Evolutionary conservation across 2,113 vertebrate genomes (phyloP).

Genomic region (Ptyas mucosa): DNA sequence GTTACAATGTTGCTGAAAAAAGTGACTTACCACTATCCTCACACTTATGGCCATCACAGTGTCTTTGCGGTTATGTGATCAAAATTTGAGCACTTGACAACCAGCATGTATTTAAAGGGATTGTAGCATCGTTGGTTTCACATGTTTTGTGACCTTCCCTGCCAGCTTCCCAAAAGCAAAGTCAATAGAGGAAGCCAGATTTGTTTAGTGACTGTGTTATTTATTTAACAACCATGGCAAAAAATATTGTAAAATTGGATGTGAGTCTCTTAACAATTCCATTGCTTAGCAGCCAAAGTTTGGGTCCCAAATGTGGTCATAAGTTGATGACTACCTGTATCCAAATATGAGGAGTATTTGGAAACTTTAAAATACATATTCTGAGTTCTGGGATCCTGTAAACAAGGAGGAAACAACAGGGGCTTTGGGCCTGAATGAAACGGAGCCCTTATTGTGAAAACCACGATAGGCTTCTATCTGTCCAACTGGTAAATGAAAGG

Average conservation of each 20-base stretch:
- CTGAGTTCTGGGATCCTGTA: background rate
- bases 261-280: background rate
- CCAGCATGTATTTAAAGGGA: no score
- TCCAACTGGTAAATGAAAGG: background rate
- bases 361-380: background rate
- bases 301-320: background rate
- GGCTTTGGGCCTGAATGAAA: background rate
- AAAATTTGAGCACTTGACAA: no score
- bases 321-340: background rate
- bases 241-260: background rate
- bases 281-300: background rate
- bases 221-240: background rate
- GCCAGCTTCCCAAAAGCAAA: background rate
- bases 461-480: background rate
- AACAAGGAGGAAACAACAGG: background rate
- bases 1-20: no score
- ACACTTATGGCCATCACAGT: no score
- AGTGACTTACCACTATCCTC: no score
- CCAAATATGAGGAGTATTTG: background rate
- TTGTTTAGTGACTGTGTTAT: background rate
- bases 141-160: no score
- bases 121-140: no score
- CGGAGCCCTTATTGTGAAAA: background rate
- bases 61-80: no score
- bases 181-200: background rate